Evolutionary conservation across 2,888 invertebrate species (phyloP).

Genomic region (Apodemia mormo): DNA sequence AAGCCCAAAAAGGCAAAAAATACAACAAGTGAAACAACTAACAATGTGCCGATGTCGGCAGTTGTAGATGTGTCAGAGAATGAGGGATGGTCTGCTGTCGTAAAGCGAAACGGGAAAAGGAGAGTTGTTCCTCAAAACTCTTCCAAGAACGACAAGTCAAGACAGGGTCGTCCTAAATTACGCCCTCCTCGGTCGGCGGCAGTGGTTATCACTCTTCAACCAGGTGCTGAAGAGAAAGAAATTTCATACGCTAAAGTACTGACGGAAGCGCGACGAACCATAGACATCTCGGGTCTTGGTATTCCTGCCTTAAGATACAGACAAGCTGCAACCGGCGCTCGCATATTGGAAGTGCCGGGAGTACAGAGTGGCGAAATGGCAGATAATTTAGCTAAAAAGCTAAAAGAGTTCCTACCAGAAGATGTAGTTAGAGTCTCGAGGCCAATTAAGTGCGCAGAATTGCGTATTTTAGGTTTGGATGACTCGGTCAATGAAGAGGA

Average conservation of each 20-base stretch:
- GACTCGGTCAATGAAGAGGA: not conserved
- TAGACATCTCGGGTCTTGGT: slow-evolving; percentile 8
- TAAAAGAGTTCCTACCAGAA: slow-evolving; percentile 9
- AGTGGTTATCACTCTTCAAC: not conserved
- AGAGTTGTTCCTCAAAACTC: not conserved
- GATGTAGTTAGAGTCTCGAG: not conserved
- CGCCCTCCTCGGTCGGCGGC: not conserved
- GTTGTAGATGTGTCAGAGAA: not conserved
- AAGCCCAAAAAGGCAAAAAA: too few species aligned
- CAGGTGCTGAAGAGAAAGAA: not conserved
- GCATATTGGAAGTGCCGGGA: slow-evolving; percentile 2
- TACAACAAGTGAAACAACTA: too few species aligned
- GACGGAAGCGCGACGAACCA: not conserved
- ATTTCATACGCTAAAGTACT: not conserved
- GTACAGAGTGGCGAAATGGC: not conserved
- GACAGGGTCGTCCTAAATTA: not conserved
- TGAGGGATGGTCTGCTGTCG: not conserved
- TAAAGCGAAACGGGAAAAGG: not conserved
- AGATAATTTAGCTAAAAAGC: slow-evolving; percentile 1
- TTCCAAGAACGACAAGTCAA: not conserved
- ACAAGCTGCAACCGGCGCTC: slow-evolving; percentile 14
- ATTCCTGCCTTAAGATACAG: not conserved
- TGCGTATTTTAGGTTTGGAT: not conserved
- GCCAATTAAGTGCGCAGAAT: not conserved
- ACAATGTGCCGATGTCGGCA: not conserved